phyloP scores from a whole-genome alignment of 2,888 invertebrate genomes.

The Idaea biselata region DNA sequence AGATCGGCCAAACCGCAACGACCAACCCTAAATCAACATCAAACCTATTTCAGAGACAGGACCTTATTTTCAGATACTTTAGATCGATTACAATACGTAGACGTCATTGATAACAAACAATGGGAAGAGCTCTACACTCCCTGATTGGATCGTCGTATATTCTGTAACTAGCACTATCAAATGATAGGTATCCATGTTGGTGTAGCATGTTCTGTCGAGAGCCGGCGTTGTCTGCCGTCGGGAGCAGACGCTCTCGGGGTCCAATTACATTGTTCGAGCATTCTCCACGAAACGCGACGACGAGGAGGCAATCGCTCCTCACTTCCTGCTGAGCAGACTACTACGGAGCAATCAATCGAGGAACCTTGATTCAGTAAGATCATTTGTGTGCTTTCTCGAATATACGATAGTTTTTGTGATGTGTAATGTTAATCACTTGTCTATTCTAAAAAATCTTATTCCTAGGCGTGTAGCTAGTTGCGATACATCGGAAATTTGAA shows the following conservation, averaged over 20 bases:
- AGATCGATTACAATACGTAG: not conserved
- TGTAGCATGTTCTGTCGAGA: not conserved
- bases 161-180: not conserved
- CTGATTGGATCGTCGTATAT: not conserved
- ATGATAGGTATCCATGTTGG: not conserved
- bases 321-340: conserved; percentile 6
- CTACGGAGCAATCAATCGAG: not conserved
- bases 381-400: not conserved
- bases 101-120: not conserved
- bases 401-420: not conserved
- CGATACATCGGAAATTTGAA: not conserved
- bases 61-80: not conserved
- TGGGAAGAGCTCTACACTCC: not conserved
- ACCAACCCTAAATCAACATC: not conserved
- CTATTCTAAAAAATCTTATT: not conserved
- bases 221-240: not conserved
- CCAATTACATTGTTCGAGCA: conserved; percentile 13
- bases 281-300: not conserved
- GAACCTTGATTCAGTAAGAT: not conserved
- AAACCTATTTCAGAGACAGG: not conserved
- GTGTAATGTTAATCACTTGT: too few relatives aligned
- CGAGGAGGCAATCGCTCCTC: conserved; percentile 6
- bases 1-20: not conserved
- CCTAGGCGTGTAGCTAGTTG: not conserved
- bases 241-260: conserved; percentile 10